Conservation (phyloP, 2,888 invertebrate species). For the Chymomyza amoena region DNA sequence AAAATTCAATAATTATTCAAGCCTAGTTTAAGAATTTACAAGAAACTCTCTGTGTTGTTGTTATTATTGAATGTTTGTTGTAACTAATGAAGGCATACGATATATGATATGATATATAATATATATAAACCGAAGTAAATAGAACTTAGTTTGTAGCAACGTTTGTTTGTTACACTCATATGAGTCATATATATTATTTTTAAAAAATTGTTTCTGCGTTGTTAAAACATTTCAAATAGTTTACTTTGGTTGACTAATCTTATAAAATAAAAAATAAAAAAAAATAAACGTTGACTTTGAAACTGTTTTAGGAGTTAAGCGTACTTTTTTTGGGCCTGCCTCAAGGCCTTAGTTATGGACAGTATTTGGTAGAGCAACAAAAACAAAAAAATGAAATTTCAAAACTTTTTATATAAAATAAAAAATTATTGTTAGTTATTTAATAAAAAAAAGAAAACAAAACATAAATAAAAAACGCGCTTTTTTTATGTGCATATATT, state of each 20-base stretch:
- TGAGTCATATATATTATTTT: slow-evolving; percentile 40
- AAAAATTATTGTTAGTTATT: slow-evolving; percentile 50
- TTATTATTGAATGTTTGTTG: slow-evolving; percentile 14
- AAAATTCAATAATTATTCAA: not conserved
- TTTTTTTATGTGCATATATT: not conserved
- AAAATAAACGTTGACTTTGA: slow-evolving; percentile 1
- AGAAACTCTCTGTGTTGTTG: slow-evolving; percentile 67
- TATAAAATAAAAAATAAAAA: slow-evolving; percentile 31
- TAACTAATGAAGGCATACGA: slow-evolving; percentile 3
- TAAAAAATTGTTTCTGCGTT: slow-evolving; percentile 55
- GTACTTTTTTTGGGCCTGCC: not conserved
- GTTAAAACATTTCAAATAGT: slow-evolving; percentile 41
- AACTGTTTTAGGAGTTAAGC: not conserved
- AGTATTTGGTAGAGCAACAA: slow-evolving; percentile 32
- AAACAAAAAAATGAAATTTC: not conserved
- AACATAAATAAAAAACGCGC: not conserved
- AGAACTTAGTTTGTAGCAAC: not conserved
- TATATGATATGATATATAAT: slow-evolving; percentile 25
- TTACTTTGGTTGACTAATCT: slow-evolving; percentile 54
- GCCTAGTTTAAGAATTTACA: slow-evolving; percentile 43
- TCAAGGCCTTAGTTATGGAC: slow-evolving; percentile 9
- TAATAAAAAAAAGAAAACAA: not conserved
- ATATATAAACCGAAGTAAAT: not conserved
- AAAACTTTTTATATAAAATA: too few species aligned
- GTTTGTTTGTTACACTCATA: slow-evolving; percentile 2